A percentile compares a stretch with the other conserved stretches of the same genome.
Evolutionary conservation across 2,797 vertebrate species (phyloP).

Genomic region (Anabacerthia variegaticeps): DNA sequence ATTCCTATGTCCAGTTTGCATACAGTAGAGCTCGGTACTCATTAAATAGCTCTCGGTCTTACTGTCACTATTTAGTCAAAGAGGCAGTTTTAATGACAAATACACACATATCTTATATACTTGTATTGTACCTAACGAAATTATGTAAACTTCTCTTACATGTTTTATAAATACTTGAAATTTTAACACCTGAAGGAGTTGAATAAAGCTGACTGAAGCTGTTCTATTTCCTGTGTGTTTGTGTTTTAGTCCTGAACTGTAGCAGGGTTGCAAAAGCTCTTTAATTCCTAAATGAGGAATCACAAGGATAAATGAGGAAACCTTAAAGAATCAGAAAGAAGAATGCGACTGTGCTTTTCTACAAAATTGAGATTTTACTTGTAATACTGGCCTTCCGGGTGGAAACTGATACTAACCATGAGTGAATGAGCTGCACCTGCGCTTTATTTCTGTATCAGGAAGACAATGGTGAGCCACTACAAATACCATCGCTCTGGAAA

Average conservation of each 20-base stretch:
- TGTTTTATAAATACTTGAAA: neutral
- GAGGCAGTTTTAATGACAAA: neutral
- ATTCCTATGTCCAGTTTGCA: neutral
- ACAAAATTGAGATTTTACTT: neutral
- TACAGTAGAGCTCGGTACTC: neutral
- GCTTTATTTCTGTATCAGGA: neutral
- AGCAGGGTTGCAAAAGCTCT: neutral
- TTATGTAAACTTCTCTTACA: neutral
- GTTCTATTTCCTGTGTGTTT: neutral
- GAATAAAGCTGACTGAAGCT: neutral
- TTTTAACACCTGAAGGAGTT: neutral
- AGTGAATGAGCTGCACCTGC: neutral
- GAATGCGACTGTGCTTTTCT: neutral
- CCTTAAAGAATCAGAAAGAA: neutral
- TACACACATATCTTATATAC: neutral
- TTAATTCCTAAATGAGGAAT: neutral
- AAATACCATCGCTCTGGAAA: neutral
- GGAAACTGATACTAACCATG: neutral
- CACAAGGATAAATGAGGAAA: neutral
- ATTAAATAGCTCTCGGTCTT: neutral
- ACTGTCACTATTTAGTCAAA: neutral
- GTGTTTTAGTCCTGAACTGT: neutral
- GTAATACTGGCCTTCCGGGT: neutral
- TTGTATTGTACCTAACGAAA: neutral
- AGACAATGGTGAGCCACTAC: neutral